Conservation (phyloP, 2,797 vertebrate genomes). For the Sebastes vulpes region DNA sequence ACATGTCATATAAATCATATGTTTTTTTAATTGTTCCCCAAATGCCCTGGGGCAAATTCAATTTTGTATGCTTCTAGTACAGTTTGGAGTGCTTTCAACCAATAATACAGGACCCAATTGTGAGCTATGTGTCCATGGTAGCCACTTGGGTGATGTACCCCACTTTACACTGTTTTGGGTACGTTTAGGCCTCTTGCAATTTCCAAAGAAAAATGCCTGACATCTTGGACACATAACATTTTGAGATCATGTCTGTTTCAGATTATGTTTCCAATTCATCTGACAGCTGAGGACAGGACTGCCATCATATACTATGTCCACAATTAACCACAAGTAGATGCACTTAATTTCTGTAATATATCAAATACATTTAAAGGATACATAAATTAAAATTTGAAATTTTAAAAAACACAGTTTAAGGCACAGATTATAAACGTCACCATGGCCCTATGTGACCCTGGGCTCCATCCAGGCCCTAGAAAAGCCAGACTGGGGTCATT, state of each 20-base stretch:
- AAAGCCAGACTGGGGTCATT: background rate
- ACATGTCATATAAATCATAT: background rate
- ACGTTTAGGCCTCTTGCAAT: background rate
- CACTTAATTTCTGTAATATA: background rate
- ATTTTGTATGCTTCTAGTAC: background rate
- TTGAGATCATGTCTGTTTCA: background rate
- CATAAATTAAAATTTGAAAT: background rate
- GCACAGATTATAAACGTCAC: background rate
- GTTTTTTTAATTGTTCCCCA: background rate
- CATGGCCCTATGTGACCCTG: background rate
- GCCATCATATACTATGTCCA: background rate
- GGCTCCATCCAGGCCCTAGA: background rate
- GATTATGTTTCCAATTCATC: background rate
- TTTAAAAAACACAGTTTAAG: background rate
- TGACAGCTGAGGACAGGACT: background rate
- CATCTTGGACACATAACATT: background rate
- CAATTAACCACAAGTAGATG: background rate
- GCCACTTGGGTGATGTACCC: background rate
- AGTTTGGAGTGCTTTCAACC: background rate
- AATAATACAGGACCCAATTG: background rate
- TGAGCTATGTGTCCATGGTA: background rate
- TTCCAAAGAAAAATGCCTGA: background rate
- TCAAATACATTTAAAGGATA: background rate
- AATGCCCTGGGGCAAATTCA: background rate
- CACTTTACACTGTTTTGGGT: background rate